Base-by-base conservation (phyloP, 2,888 invertebrate genomes). In the Ophion ellenae region DNA sequence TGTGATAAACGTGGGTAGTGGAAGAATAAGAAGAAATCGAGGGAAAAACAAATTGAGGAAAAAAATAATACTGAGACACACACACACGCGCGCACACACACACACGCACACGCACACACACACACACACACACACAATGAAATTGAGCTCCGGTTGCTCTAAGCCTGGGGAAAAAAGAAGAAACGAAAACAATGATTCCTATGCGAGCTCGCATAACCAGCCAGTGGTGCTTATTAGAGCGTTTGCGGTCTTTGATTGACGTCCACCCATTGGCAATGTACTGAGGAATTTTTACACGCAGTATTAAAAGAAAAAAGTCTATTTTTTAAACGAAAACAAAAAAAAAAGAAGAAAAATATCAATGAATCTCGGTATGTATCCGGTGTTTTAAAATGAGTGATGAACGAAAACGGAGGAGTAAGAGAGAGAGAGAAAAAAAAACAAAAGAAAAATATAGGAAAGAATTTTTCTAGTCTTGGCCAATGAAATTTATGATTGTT, bases 1-100 rank as follows among this genome's bases (percentile, higher is more conserved):
- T 93, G 93, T 93, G 93, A 93, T 93, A 93, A 92, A 91, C 88
- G 91, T 92, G 92, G 91, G 89, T 91, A 92, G 90, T 91, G 86
- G 90, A 90, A 86, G 88, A 89, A 89, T 89, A 89, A 70, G 64
- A 73, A 67, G 64, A 81, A 76, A 66, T 64, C 20, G 85, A 85
- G 71, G n/a, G 36, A 82, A 83, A 84, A 83, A 69, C 76, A 81
- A 82, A 87, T 7, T 63, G 82, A 87, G 83, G 17, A 84, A 81
- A 85, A 85, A 87, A 85, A 87, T 83, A 84, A 80, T 85, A 88
- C 83, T 83, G 86, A 85, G 53, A 40, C 6, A 36, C 36, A 36
- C 6, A 5, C 6, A 7, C 36, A 36, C 36, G 1, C 6, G 1
- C 6, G 5, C 36, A 36, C 6, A 81, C 57, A 77, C 47, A 40